Conservation (phyloP, 2,888 invertebrate genomes). For the Aphodius sticticus region DNA sequence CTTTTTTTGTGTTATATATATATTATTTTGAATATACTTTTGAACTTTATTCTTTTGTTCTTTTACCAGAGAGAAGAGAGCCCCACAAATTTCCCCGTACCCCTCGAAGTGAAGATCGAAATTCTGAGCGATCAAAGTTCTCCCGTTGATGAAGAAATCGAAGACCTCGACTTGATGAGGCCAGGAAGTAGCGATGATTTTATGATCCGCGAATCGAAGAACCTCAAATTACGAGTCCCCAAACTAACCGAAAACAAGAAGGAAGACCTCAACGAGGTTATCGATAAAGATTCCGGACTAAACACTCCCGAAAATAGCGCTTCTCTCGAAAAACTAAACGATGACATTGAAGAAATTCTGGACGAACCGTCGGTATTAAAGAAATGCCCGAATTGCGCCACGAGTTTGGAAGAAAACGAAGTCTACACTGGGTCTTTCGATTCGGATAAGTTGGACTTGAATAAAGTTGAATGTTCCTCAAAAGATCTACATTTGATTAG, state of each 20-base stretch:
- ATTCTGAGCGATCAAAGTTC: slow-evolving; percentile 32
- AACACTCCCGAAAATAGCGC: slow-evolving; percentile 36
- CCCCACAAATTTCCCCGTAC: neutral
- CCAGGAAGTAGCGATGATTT: slow-evolving; percentile 21
- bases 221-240: slow-evolving; percentile 46
- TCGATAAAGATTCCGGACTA: slow-evolving; percentile 35
- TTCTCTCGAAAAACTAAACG: slow-evolving; percentile 32
- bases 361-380: slow-evolving; percentile 21
- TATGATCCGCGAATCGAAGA: slow-evolving; percentile 23
- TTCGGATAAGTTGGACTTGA: slow-evolving; percentile 32
- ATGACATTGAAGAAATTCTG: slow-evolving; percentile 35
- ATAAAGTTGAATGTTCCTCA: slow-evolving; percentile 23
- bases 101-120: slow-evolving; percentile 32
- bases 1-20: too few species aligned
- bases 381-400: slow-evolving; percentile 18
- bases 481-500: slow-evolving; percentile 26
- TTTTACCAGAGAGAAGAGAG: neutral
- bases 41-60: too few species aligned
- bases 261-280: slow-evolving; percentile 28
- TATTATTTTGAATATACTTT: too few species aligned
- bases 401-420: slow-evolving; percentile 23
- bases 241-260: slow-evolving; percentile 43
- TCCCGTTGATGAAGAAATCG: slow-evolving; percentile 18
- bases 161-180: neutral
- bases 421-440: slow-evolving; percentile 31